Evolutionary conservation across 2,797 vertebrate genomes (phyloP), one percentile per base, ranked within the genome.

Genomic region (Sphaeramia orbicularis): DNA sequence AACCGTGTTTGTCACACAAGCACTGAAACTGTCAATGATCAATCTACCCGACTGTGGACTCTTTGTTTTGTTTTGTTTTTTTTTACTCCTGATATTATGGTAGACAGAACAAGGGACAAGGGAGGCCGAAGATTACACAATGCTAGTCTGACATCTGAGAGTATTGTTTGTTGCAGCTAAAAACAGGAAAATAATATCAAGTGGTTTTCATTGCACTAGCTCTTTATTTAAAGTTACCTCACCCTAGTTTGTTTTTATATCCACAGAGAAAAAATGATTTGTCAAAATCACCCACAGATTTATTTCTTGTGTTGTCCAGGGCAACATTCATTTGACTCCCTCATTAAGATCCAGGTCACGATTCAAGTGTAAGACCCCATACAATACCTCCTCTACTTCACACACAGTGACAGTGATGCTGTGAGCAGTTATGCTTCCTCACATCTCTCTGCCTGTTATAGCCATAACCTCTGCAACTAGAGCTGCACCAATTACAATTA

Each of bases 291-390:
- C 13, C 40, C 41, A 73, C 57, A 47, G 71, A 65, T 59, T 52
- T 24, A 66, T 64, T 55, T 64, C 49, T 52, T 50, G 74, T 81
- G 78, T 73, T 79, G 76, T 85, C 69, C 68, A 36, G 68, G 57
- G 35, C 47, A 12, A 37, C 93, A 93, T 94, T 80, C 92, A 93
- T 93, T 87, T 64, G 71, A 68, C 74, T 60, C 45, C 44, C 85
- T 92, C 89, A 91, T 94, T 91, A 91, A 84, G 80, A 91, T 86
- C 84, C 92, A 84, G 86, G 88, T 89, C 90, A 87, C 83, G 84
- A 65, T 61, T 24, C 57, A 84, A 60, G 68, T 64, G 80, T 66
- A 47, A 72, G 79, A 78, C 81, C 71, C 68, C 79, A 60, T 78
- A 76, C 68, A 50, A 76, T 67, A 67, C 74, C 81, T 67, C 61